These are phyloP conservation scores for Acanthornis magna DNA, from an alignment of 2,797 vertebrate species.

Conservation along the genomic window DNA sequence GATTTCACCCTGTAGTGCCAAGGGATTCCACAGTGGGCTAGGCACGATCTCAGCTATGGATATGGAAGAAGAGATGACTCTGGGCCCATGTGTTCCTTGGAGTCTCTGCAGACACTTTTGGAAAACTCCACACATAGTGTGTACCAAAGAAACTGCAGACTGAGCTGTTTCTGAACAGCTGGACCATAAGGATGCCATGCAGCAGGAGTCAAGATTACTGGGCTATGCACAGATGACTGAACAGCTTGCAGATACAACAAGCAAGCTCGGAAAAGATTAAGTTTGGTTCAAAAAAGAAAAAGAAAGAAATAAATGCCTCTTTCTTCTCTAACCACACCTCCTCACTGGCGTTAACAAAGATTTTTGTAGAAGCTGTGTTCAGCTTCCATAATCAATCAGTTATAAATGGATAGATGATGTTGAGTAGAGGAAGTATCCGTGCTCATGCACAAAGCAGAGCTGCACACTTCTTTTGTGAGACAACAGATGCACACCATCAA, in stretches of 20 bases:
- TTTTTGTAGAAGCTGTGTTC: background rate
- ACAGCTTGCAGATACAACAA: background rate
- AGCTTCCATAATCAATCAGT: background rate
- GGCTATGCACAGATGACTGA: background rate
- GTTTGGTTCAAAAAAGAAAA: background rate
- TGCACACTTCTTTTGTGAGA: background rate
- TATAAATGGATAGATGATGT: background rate
- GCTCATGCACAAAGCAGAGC: background rate
- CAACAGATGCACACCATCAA: background rate
- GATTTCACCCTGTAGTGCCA: background rate
- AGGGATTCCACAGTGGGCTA: background rate
- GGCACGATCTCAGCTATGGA: background rate
- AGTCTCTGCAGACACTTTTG: background rate
- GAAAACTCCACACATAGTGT: background rate
- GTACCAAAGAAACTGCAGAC: background rate
- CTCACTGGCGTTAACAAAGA: background rate
- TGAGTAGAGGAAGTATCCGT: background rate
- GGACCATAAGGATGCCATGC: background rate
- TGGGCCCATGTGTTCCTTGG: background rate
- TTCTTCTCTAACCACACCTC: background rate
- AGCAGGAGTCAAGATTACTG: background rate
- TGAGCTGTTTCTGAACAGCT: background rate
- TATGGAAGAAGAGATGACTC: background rate
- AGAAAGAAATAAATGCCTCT: background rate
- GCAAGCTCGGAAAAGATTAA: background rate